Percentiles rank a stretch among this genome's conserved stretches.
These are phyloP conservation scores for Corvus hawaiiensis DNA, from an alignment of 2,113 vertebrate genomes.

Conservation along the genomic window DNA sequence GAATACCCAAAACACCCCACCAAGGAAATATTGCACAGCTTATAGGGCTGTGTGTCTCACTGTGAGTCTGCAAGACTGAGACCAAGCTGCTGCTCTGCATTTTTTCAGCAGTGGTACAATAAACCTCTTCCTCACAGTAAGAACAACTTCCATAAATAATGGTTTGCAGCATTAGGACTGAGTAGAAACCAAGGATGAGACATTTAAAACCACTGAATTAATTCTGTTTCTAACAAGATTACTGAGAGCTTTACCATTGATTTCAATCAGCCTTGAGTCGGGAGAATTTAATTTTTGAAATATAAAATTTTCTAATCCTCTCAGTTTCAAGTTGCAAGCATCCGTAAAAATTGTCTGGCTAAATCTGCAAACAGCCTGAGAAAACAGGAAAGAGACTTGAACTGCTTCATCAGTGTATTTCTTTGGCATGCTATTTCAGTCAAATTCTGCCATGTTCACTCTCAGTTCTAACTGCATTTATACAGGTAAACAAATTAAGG, in stretches of 20 bases:
- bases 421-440: neutral
- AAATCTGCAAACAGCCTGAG: neutral
- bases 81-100: neutral
- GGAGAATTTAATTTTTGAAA: neutral
- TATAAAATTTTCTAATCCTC: neutral
- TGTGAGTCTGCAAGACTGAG: neutral
- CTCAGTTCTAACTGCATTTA: neutral
- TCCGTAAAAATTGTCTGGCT: neutral
- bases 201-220: neutral
- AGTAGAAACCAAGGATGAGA: neutral
- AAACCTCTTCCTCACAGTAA: neutral
- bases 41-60: neutral
- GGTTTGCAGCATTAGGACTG: neutral
- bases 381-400: neutral
- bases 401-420: neutral
- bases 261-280: neutral
- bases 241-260: neutral
- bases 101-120: neutral
- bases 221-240: neutral
- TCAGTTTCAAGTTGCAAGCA: neutral
- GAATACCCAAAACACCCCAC: neutral
- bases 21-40: neutral
- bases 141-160: neutral
- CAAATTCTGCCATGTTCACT: neutral
- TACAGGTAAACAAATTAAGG: neutral